phyloP scores from a whole-genome alignment of 2,888 invertebrate genomes.

The Erynnis tages region DNA sequence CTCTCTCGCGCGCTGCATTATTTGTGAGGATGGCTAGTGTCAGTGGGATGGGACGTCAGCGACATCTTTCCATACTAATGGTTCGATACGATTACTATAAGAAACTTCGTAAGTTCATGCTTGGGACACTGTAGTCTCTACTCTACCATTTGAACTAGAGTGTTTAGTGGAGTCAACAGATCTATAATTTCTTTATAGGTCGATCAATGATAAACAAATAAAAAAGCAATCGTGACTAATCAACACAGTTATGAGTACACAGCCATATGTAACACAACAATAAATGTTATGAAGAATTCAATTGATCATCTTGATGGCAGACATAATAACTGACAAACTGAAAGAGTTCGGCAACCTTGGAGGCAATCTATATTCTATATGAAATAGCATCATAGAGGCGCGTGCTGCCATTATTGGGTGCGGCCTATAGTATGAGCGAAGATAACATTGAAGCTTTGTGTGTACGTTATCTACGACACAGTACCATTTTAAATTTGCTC shows the following conservation, averaged over 20 bases:
- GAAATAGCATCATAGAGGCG: constrained; percentile 36
- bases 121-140: too few species aligned
- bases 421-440: constrained; percentile 28
- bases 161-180: too few species aligned
- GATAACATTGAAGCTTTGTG: constrained; percentile 26
- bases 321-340: constrained; percentile 39
- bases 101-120: too few species aligned
- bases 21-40: too few species aligned
- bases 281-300: constrained; percentile 13
- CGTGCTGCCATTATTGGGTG: constrained; percentile 35
- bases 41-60: too few species aligned
- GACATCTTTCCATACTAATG: too few species aligned
- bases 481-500: background rate
- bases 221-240: too few species aligned
- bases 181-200: too few species aligned
- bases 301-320: constrained; percentile 22
- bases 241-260: background rate
- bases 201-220: too few species aligned
- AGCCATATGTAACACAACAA: background rate
- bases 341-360: constrained; percentile 56
- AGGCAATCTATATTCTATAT: constrained; percentile 49
- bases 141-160: too few species aligned
- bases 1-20: too few species aligned
- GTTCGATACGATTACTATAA: too few species aligned
- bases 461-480: constrained; percentile 6